Evolutionary conservation across 1,140 invertebrate genomes (phyloP).

Genomic region (Tetragonula clypearis): DNA sequence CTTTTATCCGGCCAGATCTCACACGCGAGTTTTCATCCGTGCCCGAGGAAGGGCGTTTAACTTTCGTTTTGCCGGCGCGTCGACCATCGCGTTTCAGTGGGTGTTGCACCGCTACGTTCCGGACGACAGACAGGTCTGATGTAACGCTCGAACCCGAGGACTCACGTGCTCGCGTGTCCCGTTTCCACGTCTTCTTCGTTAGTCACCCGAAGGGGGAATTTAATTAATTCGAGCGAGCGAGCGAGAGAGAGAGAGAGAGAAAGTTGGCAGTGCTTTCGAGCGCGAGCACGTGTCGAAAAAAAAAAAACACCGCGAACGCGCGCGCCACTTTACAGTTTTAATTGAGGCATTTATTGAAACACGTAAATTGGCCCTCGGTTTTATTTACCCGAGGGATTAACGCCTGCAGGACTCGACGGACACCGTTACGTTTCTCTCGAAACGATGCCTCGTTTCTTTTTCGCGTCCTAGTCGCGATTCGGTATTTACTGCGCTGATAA

Average conservation of each 20-base stretch:
- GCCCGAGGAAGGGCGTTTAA: neutral
- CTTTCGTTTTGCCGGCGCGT: conserved; percentile 5
- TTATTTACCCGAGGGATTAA: neutral
- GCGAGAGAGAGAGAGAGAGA: too few species aligned
- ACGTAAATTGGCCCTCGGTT: neutral
- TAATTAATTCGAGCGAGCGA: conserved; percentile 43
- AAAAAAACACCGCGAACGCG: neutral
- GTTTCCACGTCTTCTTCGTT: conserved; percentile 41
- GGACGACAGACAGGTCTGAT: conserved; percentile 4
- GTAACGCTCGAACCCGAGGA: neutral
- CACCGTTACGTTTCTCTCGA: neutral
- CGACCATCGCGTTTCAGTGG: neutral
- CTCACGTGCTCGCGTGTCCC: neutral
- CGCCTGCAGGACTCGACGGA: neutral
- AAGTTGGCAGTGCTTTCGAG: neutral
- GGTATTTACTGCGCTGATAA: neutral
- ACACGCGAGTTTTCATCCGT: conserved; percentile 3
- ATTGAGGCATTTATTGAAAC: conserved; percentile 51
- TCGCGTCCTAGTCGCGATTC: too few species aligned
- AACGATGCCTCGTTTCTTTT: neutral
- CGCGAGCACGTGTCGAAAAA: neutral
- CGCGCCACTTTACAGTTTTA: conserved; percentile 33
- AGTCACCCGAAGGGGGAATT: neutral
- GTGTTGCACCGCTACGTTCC: neutral
- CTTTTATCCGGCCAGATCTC: conserved; percentile 49